These are phyloP conservation scores for Ethmia dodecea DNA, from an alignment of 2,888 invertebrate genomes.

Conservation along the genomic window DNA sequence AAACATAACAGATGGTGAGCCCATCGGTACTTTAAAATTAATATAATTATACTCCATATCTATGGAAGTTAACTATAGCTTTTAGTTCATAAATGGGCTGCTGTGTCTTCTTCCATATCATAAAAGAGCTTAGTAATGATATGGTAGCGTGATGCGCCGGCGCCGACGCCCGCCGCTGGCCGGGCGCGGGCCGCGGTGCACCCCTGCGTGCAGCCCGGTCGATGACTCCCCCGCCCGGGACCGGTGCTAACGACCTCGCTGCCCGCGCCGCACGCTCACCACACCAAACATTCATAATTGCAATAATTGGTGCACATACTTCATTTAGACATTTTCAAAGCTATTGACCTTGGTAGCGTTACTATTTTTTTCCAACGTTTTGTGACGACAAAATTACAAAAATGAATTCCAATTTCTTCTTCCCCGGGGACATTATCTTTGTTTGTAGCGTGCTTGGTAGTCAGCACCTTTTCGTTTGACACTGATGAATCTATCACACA, in stretches of 20 bases:
- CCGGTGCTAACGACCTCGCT: conserved; percentile 59
- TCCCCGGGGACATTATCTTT: background rate
- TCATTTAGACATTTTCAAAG: conserved; percentile 1
- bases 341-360: conserved; percentile 1
- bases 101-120: no score
- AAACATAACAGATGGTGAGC: no score
- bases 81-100: no score
- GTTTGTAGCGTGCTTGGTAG: no score
- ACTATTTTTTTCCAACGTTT: background rate
- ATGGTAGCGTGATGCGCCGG: conserved; percentile 23
- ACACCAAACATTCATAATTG: conserved; percentile 37
- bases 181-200: conserved; percentile 7
- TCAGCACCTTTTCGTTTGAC: no score
- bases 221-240: conserved; percentile 57
- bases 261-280: conserved; percentile 37
- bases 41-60: no score
- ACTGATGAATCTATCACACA: no score
- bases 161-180: conserved; percentile 29
- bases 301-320: conserved; percentile 38
- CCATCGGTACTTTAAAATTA: no score
- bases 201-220: conserved; percentile 53
- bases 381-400: background rate
- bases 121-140: conserved; percentile 6
- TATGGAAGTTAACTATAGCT: no score
- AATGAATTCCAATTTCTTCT: no score